Evolutionary conservation across 2,113 vertebrate genomes (phyloP).

Genomic region (Vidua macroura): DNA sequence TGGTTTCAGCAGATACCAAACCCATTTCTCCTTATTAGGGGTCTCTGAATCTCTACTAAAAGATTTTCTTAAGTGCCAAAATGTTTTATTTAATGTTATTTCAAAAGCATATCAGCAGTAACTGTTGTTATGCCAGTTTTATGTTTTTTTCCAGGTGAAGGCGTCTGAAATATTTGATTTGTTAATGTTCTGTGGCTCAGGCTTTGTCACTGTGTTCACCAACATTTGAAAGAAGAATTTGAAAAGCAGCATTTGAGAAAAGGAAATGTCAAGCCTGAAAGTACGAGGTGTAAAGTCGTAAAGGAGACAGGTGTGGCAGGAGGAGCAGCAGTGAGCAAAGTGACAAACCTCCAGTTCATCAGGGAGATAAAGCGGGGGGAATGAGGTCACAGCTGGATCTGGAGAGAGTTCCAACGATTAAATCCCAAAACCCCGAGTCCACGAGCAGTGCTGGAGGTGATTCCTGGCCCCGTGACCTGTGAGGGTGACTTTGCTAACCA

Average conservation of each 20-base stretch:
- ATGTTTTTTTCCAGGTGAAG: not conserved
- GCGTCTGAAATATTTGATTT: not conserved
- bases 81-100: not conserved
- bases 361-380: not conserved
- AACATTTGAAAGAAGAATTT: not conserved
- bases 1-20: not conserved
- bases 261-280: not conserved
- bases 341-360: not conserved
- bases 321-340: not conserved
- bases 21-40: rapidly evolving
- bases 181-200: not conserved
- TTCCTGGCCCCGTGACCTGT: not conserved
- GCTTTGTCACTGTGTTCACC: not conserved
- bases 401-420: not conserved
- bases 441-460: not conserved
- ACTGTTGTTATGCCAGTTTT: not conserved
- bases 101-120: not conserved
- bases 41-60: not conserved
- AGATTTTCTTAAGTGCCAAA: not conserved
- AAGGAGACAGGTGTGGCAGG: not conserved
- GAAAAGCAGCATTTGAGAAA: not conserved
- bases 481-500: not conserved
- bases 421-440: not conserved
- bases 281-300: rapidly evolving
- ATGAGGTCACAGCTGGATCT: not conserved